Evolutionary conservation across 2,797 vertebrate species (phyloP).

Genomic region (Vultur gryphus): DNA sequence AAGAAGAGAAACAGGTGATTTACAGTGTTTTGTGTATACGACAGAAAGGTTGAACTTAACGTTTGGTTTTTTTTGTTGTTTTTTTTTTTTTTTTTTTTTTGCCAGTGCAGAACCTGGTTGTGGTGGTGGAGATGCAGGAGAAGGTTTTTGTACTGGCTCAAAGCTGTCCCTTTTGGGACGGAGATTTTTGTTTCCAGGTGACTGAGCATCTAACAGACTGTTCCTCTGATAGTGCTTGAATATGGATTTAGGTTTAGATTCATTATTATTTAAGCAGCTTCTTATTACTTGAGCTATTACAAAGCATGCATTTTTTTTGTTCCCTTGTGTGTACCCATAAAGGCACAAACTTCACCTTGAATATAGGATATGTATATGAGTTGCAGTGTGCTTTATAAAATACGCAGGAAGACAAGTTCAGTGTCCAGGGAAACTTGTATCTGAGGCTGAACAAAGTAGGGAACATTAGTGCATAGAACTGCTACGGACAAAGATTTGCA

Average conservation of each 20-base stretch:
- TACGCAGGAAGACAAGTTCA: not conserved
- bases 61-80: too few species aligned
- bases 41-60: not conserved
- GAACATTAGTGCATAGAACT: not conserved
- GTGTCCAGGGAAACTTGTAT: not conserved
- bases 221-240: not conserved
- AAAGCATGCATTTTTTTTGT: not conserved
- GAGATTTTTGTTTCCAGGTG: not conserved
- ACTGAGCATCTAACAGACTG: not conserved
- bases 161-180: not conserved
- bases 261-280: not conserved
- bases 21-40: not conserved
- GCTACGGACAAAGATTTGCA: not conserved
- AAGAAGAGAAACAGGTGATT: not conserved
- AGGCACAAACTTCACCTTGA: not conserved
- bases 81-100: not conserved
- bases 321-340: not conserved
- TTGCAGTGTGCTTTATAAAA: not conserved
- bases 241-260: not conserved
- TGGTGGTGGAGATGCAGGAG: not conserved
- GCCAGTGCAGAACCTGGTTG: not conserved
- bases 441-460: not conserved
- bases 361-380: not conserved
- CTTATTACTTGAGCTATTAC: not conserved
- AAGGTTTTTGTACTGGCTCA: not conserved